phyloP scores from a whole-genome alignment of 2,113 vertebrate species.

The Lepisosteus osseus region DNA sequence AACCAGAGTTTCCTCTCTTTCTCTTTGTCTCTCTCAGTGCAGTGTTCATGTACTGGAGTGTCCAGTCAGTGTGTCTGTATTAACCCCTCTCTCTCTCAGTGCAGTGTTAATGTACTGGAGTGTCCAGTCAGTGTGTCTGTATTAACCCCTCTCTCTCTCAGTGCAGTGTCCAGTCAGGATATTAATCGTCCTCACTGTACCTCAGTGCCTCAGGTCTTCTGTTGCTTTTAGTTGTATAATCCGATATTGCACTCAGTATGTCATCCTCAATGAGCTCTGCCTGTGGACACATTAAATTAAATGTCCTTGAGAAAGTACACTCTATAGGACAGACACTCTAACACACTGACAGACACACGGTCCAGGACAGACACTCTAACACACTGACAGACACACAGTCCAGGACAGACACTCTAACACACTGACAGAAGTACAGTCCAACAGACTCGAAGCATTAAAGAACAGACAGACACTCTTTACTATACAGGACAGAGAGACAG shows the following conservation, averaged over 20 bases:
- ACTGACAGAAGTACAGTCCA: neutral
- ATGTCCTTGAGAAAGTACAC: neutral
- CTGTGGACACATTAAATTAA: conserved; percentile 35
- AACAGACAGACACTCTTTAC: too few relatives aligned
- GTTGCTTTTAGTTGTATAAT: conserved; percentile 44
- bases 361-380: too few relatives aligned
- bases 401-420: neutral
- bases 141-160: conserved; percentile 28
- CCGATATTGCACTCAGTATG: conserved; percentile 62
- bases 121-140: too few relatives aligned
- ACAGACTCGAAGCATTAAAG: too few relatives aligned
- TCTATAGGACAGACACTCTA: neutral
- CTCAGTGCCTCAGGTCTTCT: conserved; percentile 54
- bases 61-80: too few relatives aligned
- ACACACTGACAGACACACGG: too few relatives aligned
- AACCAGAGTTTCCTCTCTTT: conserved; percentile 42
- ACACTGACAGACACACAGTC: neutral
- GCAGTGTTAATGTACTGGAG: neutral
- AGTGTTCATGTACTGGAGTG: too few relatives aligned
- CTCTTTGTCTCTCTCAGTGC: conserved; percentile 13
- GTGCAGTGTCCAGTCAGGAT: conserved; percentile 24
- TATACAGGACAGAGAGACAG: too few relatives aligned
- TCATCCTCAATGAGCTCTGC: conserved; percentile 71
- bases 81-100: conserved; percentile 5
- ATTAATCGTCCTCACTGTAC: conserved; percentile 41